A percentile compares a stretch with the other conserved stretches of the same genome.
Evolutionary conservation across 92 coral and sea anemone genomes (phyloP).

Genomic region (Hydrozoanthus gracilis): DNA sequence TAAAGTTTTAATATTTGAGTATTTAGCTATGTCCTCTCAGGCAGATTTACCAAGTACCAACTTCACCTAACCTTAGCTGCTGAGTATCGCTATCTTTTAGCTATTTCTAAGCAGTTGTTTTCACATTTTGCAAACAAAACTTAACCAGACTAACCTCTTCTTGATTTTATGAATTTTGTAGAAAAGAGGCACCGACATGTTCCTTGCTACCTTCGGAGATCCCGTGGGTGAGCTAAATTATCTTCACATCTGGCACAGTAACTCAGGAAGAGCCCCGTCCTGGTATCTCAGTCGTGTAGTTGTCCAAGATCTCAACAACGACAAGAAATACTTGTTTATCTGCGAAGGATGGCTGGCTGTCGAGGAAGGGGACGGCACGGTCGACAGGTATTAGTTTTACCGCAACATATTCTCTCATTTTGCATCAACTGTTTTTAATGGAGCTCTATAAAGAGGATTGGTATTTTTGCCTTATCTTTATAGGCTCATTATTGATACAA

Average conservation of each 20-base stretch:
- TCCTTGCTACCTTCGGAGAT: constrained; percentile 89
- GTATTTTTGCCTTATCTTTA: neutral
- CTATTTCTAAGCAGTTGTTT: no score
- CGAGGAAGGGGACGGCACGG: constrained; percentile 88
- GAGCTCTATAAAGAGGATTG: neutral
- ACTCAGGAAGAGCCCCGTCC: constrained; percentile 80
- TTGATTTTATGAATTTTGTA: constrained; percentile 4
- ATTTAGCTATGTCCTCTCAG: no score
- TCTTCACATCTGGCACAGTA: constrained; percentile 95
- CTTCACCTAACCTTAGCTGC: no score
- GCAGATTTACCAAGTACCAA: no score
- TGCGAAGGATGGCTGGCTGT: constrained; percentile 95
- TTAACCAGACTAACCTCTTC: neutral
- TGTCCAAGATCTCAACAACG: constrained; percentile 87
- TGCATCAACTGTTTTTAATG: neutral
- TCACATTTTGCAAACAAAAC: neutral
- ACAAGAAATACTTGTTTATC: constrained; percentile 87
- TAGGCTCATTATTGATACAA: neutral
- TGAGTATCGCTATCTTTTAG: no score
- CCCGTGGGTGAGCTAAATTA: constrained; percentile 84
- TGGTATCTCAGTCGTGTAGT: constrained; percentile 92
- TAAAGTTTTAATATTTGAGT: no score
- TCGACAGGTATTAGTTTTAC: constrained; percentile 44
- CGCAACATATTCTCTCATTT: neutral
- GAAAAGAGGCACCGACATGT: constrained; percentile 85